These are phyloP conservation scores for Polyploca ridens DNA, from an alignment of 2,888 invertebrate genomes.

Conservation along the genomic window DNA sequence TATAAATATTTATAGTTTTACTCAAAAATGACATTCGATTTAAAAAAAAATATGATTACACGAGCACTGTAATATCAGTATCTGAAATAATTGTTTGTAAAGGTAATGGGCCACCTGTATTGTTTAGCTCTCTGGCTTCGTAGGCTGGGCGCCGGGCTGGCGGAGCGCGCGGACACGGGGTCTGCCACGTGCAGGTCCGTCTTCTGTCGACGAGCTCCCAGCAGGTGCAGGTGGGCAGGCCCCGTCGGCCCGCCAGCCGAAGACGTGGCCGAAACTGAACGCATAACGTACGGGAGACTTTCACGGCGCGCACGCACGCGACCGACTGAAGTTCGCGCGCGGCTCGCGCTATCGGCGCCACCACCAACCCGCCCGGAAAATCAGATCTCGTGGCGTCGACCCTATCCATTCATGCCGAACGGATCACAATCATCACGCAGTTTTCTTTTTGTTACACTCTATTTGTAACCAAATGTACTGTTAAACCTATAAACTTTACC, in stretches of 20 bases:
- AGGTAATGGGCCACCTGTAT: constrained; percentile 67
- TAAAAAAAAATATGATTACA: neutral
- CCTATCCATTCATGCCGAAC: constrained; percentile 81
- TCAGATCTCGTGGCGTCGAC: constrained; percentile 77
- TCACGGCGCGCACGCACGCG: constrained; percentile 81
- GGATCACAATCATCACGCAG: constrained; percentile 63
- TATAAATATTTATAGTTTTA: neutral
- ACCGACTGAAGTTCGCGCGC: constrained; percentile 70
- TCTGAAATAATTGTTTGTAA: constrained; percentile 29
- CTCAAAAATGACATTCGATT: neutral
- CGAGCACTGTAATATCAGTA: neutral
- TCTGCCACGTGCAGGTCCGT: constrained; percentile 80
- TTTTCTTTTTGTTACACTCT: constrained; percentile 80
- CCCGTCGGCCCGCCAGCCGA: constrained; percentile 35
- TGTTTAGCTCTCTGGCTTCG: constrained; percentile 80
- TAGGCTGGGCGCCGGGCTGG: constrained; percentile 83
- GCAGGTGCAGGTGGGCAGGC: constrained; percentile 40
- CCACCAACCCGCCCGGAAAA: constrained; percentile 73
- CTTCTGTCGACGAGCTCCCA: constrained; percentile 85
- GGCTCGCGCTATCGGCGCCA: constrained; percentile 60
- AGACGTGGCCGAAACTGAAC: constrained; percentile 60
- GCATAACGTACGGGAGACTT: constrained; percentile 76
- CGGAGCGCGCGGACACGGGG: constrained; percentile 64
- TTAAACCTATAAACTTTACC: constrained; percentile 43
- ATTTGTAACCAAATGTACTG: constrained; percentile 57